A percentile compares a stretch with the other conserved stretches of the same genome.
Conservation (phyloP, 2,113 vertebrate genomes). For the Lophochroa leadbeateri region DNA sequence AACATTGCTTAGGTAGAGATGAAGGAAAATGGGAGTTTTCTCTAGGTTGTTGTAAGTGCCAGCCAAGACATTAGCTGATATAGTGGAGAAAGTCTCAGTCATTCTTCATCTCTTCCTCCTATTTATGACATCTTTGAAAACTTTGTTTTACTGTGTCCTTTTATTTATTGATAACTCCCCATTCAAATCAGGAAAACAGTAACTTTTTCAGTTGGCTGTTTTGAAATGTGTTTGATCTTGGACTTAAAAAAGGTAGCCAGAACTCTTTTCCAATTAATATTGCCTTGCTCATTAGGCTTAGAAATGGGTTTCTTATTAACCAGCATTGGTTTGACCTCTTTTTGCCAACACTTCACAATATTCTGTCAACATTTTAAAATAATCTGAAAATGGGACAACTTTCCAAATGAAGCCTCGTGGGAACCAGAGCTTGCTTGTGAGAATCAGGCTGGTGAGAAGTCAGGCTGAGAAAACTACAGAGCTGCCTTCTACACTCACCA, state of each 20-base stretch:
- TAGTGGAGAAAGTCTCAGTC: not conserved
- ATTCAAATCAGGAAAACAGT: not conserved
- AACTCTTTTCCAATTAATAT: not conserved
- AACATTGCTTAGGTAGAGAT: too few relatives aligned
- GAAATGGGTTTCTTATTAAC: not conserved
- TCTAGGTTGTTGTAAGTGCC: too few relatives aligned
- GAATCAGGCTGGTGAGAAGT: not conserved
- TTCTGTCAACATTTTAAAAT: not conserved
- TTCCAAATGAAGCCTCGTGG: not conserved
- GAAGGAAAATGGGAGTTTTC: too few relatives aligned
- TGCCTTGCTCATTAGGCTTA: not conserved
- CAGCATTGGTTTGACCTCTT: not conserved
- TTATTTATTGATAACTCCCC: not conserved
- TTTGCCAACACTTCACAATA: not conserved
- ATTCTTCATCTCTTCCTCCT: not conserved
- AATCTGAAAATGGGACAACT: not conserved
- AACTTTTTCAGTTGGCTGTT: not conserved
- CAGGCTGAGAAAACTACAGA: not conserved
- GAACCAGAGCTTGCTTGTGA: not conserved
- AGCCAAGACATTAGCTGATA: not conserved
- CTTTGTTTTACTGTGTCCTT: not conserved
- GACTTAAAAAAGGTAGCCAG: not conserved
- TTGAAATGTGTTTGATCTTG: not conserved
- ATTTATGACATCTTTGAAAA: not conserved
- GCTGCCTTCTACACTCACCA: not conserved